phyloP scores from a whole-genome alignment of 1,140 invertebrate species.

The Pachyrhynchus sulphureomaculatus region DNA sequence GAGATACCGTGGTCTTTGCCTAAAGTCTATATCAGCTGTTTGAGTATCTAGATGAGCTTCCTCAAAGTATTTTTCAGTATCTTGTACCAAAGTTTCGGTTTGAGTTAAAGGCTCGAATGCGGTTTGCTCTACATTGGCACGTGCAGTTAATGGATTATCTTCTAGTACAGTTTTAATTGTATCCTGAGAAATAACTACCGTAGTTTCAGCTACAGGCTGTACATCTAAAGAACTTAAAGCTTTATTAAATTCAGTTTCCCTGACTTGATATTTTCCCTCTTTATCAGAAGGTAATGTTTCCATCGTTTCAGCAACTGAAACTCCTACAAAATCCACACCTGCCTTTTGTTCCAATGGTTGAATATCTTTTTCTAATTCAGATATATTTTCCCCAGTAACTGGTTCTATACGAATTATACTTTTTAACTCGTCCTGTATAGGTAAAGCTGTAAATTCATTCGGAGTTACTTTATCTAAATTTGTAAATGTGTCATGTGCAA shows the following conservation, averaged over 20 bases:
- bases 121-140: slow-evolving; percentile 48
- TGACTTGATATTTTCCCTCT: slow-evolving; percentile 51
- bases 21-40: slow-evolving; percentile 50
- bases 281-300: slow-evolving; percentile 51
- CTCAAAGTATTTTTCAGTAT: slow-evolving; percentile 57
- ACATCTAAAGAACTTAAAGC: slow-evolving; percentile 46
- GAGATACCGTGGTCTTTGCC: slow-evolving; percentile 51
- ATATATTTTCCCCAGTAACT: slow-evolving; percentile 48
- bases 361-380: slow-evolving; percentile 22
- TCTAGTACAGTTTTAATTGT: slow-evolving; percentile 41
- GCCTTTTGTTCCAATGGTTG: slow-evolving; percentile 36
- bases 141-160: slow-evolving; percentile 27
- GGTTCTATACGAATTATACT: slow-evolving; percentile 46
- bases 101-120: slow-evolving; percentile 52
- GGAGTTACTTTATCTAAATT: slow-evolving; percentile 36
- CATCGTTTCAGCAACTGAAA: slow-evolving; percentile 28
- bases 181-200: slow-evolving; percentile 45
- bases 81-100: slow-evolving; percentile 55
- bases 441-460: slow-evolving; percentile 33
- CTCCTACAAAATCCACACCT: slow-evolving; percentile 44
- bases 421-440: slow-evolving; percentile 42
- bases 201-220: slow-evolving; percentile 52
- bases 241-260: slow-evolving; percentile 43
- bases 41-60: slow-evolving; percentile 50
- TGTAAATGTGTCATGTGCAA: slow-evolving; percentile 41